Evolutionary conservation across 2,888 invertebrate species (phyloP).

Genomic region (Pseudoips prasinana): DNA sequence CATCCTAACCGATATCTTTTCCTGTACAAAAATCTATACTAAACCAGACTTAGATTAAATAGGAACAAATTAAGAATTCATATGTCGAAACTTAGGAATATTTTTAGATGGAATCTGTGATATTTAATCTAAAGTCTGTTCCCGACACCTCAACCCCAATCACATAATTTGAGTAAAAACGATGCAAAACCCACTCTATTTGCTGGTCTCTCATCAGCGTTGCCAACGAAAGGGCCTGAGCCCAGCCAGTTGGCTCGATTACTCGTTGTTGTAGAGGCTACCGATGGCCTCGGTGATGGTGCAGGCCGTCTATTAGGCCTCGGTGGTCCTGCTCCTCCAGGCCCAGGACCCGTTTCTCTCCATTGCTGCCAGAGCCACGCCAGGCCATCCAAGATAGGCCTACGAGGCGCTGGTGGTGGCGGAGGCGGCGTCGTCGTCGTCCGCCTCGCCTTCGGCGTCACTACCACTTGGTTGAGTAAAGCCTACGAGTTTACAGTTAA

Average conservation of each 20-base stretch:
- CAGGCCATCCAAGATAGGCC: slow-evolving; percentile 79
- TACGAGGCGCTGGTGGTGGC: slow-evolving; percentile 63
- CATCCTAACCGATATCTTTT: slow-evolving; percentile 38
- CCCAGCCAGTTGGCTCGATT: slow-evolving; percentile 72
- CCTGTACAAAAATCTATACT: slow-evolving; percentile 48
- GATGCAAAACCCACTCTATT: slow-evolving; percentile 79
- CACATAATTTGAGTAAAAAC: slow-evolving; percentile 70
- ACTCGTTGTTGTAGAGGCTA: slow-evolving; percentile 53
- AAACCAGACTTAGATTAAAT: slow-evolving; percentile 63
- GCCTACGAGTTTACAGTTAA: slow-evolving; percentile 75
- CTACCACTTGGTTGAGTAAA: slow-evolving; percentile 82
- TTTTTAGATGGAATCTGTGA: slow-evolving; percentile 16
- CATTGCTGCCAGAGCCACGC: slow-evolving; percentile 83
- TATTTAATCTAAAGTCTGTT: slow-evolving; percentile 67
- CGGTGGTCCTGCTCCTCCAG: slow-evolving; percentile 40
- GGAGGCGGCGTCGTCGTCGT: slow-evolving; percentile 62
- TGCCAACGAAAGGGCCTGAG: slow-evolving; percentile 76
- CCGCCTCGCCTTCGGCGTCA: slow-evolving; percentile 74
- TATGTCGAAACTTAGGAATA: slow-evolving; percentile 11
- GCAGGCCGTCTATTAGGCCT: slow-evolving; percentile 52
- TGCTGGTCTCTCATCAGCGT: slow-evolving; percentile 65
- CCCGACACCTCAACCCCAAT: slow-evolving; percentile 73
- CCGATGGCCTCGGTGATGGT: slow-evolving; percentile 46
- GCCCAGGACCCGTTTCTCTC: slow-evolving; percentile 76
- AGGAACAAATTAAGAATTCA: slow-evolving; percentile 49